Base-by-base conservation (phyloP, 1,140 invertebrate species). In the Lordiphosa collinella region DNA sequence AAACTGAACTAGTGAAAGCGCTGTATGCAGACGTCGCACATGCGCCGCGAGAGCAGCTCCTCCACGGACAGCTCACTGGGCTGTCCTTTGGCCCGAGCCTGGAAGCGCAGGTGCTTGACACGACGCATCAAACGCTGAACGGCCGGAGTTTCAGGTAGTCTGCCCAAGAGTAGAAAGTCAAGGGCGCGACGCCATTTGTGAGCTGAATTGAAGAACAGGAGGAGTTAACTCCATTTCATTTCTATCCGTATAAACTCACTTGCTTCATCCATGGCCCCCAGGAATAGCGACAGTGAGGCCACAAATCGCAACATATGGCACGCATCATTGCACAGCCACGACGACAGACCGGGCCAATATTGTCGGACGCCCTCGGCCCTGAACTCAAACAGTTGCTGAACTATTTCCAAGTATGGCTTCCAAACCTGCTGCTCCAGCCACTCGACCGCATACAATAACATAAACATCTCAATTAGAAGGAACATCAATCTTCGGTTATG, bases 171-270 rank as follows among this genome's bases (percentile, higher is more conserved):
- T 36, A 68, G 29, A 25, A 53, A 68, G 32, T 68, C 65, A 37
- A 68, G 53, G 13, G 53, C 65, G 13, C 44, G 16, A 22, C 65
- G 60, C 65, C 65, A 68, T 8, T 64, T 58, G 49, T 36, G 32
- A 37, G 41, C 65, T 66, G 12, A 7, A 35, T 8, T n/a, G 9
- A 11, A 2, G 36, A 14, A 3, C n/a, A n/a, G n/a, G n/a, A 14
- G 22, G 3, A 46, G 8, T 47, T 10, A 4, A 29, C 22, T 9
- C 1, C 4, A 1, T n/a, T 4, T 22, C 0, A 4, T 18, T 4
- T 48, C 9, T 8, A n/a, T 22, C n/a, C n/a, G n/a, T 11, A 7
- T 6, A 5, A 3, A n/a, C 25, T 55, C 38, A 66, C 63, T 47
- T 64, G 53, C 37, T 11, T 9, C 16, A 16, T 68, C 43, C 1